Evolutionary conservation across 2,888 invertebrate species (phyloP).

Genomic region (Suillia variegata): DNA sequence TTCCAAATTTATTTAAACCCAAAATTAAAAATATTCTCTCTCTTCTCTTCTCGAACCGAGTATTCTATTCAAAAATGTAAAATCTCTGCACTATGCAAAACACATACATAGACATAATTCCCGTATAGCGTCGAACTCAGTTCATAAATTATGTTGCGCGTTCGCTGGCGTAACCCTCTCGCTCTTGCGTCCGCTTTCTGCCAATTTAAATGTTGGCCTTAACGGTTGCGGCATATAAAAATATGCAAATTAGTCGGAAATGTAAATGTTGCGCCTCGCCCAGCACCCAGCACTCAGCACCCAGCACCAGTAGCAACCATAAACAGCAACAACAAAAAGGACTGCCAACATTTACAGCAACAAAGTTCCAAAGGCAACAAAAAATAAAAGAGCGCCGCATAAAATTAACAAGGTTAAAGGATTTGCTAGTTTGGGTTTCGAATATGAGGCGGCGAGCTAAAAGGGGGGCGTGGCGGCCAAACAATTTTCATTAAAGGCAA

Average conservation of each 20-base stretch:
- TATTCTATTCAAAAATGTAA: no score
- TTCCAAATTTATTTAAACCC: no score
- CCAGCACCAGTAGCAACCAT: no score
- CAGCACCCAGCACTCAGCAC: no score
- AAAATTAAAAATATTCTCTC: no score
- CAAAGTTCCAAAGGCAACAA: slow-evolving; percentile 18
- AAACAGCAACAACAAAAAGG: slow-evolving; percentile 18
- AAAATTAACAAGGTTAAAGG: slow-evolving; percentile 52
- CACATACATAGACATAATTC: no score
- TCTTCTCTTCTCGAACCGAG: no score
- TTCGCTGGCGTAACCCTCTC: neutral
- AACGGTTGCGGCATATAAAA: slow-evolving; percentile 25
- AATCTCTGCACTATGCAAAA: no score
- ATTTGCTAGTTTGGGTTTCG: no score
- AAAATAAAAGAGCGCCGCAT: slow-evolving; percentile 33
- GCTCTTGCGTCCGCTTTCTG: neutral
- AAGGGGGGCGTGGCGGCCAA: slow-evolving; percentile 24
- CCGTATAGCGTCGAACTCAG: neutral
- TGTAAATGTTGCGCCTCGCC: slow-evolving; percentile 46
- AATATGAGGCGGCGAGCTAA: no score
- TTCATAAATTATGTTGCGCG: neutral
- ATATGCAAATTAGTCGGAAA: slow-evolving; percentile 57
- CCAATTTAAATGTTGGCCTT: no score
- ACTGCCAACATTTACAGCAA: slow-evolving; percentile 24
- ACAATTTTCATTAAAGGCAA: slow-evolving; percentile 48